Evolutionary conservation across 2,797 vertebrate genomes (phyloP), one percentile per base, ranked within the genome.

Genomic region (Odontamblyopus rebecca): DNA sequence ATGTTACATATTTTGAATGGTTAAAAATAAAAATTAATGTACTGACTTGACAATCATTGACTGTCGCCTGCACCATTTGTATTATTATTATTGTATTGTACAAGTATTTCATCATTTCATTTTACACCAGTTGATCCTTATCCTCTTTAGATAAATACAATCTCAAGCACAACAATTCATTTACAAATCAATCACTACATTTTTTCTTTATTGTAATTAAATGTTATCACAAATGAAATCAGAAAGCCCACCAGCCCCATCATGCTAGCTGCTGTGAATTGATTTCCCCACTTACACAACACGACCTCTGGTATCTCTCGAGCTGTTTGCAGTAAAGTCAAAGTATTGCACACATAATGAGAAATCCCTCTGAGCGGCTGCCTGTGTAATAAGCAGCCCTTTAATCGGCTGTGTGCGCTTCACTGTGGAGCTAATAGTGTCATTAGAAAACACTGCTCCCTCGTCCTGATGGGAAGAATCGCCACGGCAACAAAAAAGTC

Each of bases 381-480:
- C 13, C 67, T 23, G 51, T 56, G 67, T 68, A 68, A 68, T 68
- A 80, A 78, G 74, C 70, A 77, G 70, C 62, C 68, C 60, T 78
- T 81, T 82, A 79, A 83, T 82, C 72, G 57, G 68, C 79, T 74
- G 26, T 60, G 61, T 3, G 57, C 51, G 65, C 1, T 4, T 73
- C 70, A 78, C 41, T 66, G 68, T 63, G 50, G 69, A 72, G 63
- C 67, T 76, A 27, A 78, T 78, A 77, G 71, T 63, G 70, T 79
- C 73, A 73, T 81, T 77, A 83, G 71, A 63, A 59, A 75, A 65
- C 61, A 65, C 67, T 1, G 65, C 11, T 50, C 57, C 27, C 9
- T 38, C 66, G 74, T 73, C 69, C 74, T 81, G 78, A 74, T 78
- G 82, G 83, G 78, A 81, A 77, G 70, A 80, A 87, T 82, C 68